Evolutionary conservation across 2,888 invertebrate species (phyloP).

Genomic region (Fissipunctia ypsillon): DNA sequence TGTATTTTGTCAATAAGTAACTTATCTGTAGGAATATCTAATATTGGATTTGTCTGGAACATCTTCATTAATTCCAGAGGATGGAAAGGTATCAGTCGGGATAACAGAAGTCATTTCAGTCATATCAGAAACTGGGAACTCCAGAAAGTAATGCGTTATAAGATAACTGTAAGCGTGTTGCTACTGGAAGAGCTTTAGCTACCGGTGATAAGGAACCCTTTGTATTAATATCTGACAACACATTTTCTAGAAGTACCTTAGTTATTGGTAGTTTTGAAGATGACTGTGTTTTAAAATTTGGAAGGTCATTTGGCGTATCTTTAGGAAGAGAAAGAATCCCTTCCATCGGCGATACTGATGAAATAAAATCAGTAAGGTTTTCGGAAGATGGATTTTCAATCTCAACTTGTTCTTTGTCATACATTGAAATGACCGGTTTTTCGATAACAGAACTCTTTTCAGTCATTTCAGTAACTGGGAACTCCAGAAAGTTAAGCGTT

Average conservation of each 20-base stretch:
- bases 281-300: not conserved
- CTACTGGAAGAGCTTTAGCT: not conserved
- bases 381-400: not conserved
- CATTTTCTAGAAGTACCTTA: constrained; percentile 35
- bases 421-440: not conserved
- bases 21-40: not conserved
- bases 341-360: not conserved
- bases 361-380: not conserved
- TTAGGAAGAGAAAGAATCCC: not conserved
- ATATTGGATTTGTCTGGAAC: not conserved
- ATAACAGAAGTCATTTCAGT: constrained; percentile 6
- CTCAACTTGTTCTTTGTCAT: not conserved
- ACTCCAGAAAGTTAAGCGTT: not conserved
- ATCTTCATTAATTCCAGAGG: not conserved
- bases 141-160: constrained; percentile 30
- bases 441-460: too few species aligned
- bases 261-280: constrained; percentile 17
- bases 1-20: not conserved
- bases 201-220: constrained; percentile 14
- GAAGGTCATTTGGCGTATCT: not conserved
- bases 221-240: constrained; percentile 26
- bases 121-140: not conserved
- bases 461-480: not conserved
- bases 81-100: not conserved
- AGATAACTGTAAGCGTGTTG: constrained; percentile 20